Percentiles rank a stretch among this genome's conserved stretches.
Conservation (phyloP, 2,113 vertebrate genomes). For the Tachuris rubrigastra region DNA sequence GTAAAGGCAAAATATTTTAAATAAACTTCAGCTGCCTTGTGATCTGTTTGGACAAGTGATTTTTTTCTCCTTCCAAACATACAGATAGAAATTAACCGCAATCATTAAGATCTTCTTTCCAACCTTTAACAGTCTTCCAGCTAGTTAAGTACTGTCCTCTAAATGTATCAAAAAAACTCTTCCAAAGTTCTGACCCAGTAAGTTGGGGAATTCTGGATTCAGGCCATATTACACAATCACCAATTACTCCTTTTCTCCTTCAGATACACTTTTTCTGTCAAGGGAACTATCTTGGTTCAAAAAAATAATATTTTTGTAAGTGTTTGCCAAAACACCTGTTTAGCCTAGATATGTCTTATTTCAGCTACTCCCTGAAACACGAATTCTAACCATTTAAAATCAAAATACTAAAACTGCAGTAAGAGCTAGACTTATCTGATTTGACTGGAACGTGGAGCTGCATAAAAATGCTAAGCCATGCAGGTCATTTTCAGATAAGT, state of each 20-base stretch:
- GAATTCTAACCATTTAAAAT: neutral
- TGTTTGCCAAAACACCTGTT: conserved; percentile 4
- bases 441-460: neutral
- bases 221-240: neutral
- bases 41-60: neutral
- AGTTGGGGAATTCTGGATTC: neutral
- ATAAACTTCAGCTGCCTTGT: neutral
- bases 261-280: neutral
- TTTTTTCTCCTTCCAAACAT: neutral
- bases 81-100: neutral
- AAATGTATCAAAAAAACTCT: neutral
- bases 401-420: neutral
- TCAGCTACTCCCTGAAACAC: neutral
- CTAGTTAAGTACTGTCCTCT: neutral
- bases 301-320: neutral
- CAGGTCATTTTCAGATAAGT: neutral
- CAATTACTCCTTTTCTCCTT: neutral
- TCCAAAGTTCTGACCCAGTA: neutral
- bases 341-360: neutral
- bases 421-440: neutral
- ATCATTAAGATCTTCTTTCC: neutral
- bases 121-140: neutral
- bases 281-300: neutral
- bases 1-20: neutral
- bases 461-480: neutral